A percentile compares a stretch with the other conserved stretches of the same genome.
These are phyloP conservation scores for Garra rufa DNA, from an alignment of 2,113 vertebrate species.

Conservation along the genomic window DNA sequence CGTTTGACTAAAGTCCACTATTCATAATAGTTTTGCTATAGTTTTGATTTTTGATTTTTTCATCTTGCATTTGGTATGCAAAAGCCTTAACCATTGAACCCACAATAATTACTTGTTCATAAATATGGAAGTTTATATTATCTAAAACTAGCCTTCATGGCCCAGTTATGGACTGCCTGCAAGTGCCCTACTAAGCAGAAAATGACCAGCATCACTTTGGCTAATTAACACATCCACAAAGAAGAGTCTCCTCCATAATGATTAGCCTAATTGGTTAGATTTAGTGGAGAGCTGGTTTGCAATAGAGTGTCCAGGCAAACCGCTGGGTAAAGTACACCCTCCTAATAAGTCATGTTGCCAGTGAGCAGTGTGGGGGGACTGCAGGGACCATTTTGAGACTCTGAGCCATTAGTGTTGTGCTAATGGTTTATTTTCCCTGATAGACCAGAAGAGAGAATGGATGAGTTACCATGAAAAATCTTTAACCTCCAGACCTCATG, in stretches of 20 bases:
- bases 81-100: neutral
- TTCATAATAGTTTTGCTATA: too few species aligned
- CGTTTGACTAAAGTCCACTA: too few species aligned
- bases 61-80: neutral
- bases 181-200: conserved; percentile 40
- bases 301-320: conserved; percentile 67
- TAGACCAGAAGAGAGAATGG: conserved; percentile 15
- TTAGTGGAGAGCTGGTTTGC: conserved; percentile 70
- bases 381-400: neutral
- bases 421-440: conserved; percentile 42
- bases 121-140: neutral
- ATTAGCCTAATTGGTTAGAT: conserved; percentile 79
- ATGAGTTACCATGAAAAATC: neutral
- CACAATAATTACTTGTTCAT: neutral
- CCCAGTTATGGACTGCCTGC: neutral
- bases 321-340: conserved; percentile 71
- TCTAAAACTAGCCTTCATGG: neutral
- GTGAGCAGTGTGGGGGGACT: conserved; percentile 55
- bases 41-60: too few species aligned
- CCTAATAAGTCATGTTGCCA: conserved; percentile 72
- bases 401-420: conserved; percentile 46
- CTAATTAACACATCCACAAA: conserved; percentile 71
- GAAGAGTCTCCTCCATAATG: conserved; percentile 66
- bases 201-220: conserved; percentile 62
- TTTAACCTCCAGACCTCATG: neutral